Conservation (phyloP, 2,888 invertebrate genomes). For the Conchocele bisecta region DNA sequence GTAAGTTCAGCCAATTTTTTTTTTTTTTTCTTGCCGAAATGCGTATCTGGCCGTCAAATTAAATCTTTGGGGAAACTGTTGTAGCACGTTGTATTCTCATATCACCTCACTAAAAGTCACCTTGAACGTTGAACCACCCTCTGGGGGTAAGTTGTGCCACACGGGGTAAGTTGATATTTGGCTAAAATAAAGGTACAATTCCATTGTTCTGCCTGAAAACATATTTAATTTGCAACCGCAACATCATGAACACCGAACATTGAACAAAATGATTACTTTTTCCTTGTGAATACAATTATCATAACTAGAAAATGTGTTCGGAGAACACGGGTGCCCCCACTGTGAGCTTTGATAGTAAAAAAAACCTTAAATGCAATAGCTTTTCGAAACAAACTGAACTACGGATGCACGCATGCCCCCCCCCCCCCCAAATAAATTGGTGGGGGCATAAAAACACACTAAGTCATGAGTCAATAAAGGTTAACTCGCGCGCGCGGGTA, state of each 20-base stretch:
- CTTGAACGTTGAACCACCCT: not conserved
- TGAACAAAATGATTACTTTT: too few relatives aligned
- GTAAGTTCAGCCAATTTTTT: not conserved
- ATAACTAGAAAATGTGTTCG: too few relatives aligned
- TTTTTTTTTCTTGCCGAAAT: not conserved
- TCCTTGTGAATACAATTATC: too few relatives aligned
- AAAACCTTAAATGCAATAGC: too few relatives aligned
- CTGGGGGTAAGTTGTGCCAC: not conserved
- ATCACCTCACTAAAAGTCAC: not conserved
- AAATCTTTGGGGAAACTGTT: not conserved
- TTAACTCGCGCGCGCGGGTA: too few relatives aligned
- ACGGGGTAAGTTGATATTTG: not conserved
- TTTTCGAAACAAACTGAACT: too few relatives aligned
- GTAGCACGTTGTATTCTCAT: not conserved
- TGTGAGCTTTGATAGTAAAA: too few relatives aligned
- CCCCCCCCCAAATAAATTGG: too few relatives aligned
- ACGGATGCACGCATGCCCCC: too few relatives aligned
- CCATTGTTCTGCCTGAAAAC: not conserved
- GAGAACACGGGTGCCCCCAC: too few relatives aligned
- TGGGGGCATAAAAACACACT: too few relatives aligned
- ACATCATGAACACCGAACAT: not conserved
- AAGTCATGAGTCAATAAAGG: too few relatives aligned
- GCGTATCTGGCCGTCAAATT: not conserved
- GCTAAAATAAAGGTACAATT: not conserved
- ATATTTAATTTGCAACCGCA: not conserved